phyloP scores from a whole-genome alignment of 2,797 vertebrate genomes.

The Enteromius argenteus region DNA sequence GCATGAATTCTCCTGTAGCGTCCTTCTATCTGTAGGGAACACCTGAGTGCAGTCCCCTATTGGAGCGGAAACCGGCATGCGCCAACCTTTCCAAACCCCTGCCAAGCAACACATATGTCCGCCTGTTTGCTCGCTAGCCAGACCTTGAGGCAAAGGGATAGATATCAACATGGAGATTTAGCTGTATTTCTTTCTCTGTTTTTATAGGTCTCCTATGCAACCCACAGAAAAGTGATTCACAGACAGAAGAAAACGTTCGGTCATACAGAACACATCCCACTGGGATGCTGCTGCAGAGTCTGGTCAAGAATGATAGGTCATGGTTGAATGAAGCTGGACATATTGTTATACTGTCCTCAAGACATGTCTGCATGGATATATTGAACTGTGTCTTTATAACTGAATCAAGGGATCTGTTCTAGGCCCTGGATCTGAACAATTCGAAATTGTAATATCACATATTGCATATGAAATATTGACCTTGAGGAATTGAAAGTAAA shows the following conservation, averaged over 20 bases:
- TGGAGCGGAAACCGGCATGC: slow-evolving; percentile 65
- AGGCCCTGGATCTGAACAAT: not conserved
- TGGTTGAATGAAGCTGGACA: slow-evolving; percentile 28
- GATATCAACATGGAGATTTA: slow-evolving; percentile 52
- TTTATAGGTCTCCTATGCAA: slow-evolving; percentile 25
- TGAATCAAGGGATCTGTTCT: not conserved
- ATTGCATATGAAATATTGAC: not conserved
- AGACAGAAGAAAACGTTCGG: slow-evolving; percentile 18
- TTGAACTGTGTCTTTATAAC: slow-evolving; percentile 13
- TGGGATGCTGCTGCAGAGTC: slow-evolving; percentile 2
- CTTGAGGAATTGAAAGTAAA: slow-evolving; percentile 2
- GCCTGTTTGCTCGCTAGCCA: slow-evolving; percentile 63
- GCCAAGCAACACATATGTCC: slow-evolving; percentile 73
- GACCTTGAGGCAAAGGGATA: slow-evolving; percentile 42
- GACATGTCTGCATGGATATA: slow-evolving; percentile 16
- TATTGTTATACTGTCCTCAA: slow-evolving; percentile 29
- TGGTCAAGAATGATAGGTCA: slow-evolving; percentile 23
- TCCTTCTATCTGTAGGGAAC: slow-evolving; percentile 53
- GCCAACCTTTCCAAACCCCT: slow-evolving; percentile 70
- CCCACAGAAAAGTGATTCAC: slow-evolving; percentile 26
- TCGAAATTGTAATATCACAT: slow-evolving; percentile 9
- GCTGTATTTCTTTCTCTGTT: slow-evolving; percentile 55
- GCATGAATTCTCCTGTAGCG: slow-evolving; percentile 61
- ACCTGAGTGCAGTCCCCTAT: slow-evolving; percentile 66
- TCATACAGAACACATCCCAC: slow-evolving; percentile 9